Conservation (phyloP, 2,113 vertebrate genomes). For the Melierax canorus region DNA sequence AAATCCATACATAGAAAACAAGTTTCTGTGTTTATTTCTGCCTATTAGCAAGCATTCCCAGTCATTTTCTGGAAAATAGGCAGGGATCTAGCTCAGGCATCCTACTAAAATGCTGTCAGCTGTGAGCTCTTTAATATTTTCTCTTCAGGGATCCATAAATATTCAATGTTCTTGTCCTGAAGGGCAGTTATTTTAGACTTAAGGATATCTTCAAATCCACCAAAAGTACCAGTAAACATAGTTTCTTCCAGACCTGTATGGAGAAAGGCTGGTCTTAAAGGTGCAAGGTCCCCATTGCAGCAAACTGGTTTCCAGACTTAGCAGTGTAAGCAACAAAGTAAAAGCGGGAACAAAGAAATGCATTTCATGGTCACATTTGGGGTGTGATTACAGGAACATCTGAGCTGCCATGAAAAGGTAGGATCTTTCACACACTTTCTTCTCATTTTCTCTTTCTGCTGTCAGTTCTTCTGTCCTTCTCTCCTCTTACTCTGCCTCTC, state of each 20-base stretch:
- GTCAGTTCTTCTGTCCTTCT: background rate
- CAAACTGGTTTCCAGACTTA: background rate
- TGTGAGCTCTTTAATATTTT: background rate
- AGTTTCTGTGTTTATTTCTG: background rate
- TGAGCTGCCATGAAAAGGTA: background rate
- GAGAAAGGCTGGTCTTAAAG: background rate
- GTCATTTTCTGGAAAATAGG: background rate
- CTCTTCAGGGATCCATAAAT: background rate
- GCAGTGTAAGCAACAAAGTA: background rate
- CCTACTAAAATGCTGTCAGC: conserved; percentile 1
- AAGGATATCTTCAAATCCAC: background rate
- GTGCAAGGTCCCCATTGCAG: accelerated
- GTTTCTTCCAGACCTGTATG: background rate
- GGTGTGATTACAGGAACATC: background rate
- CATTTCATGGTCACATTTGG: background rate
- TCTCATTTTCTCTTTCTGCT: background rate
- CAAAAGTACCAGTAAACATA: background rate
- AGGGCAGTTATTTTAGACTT: background rate
- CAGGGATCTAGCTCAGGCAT: background rate
- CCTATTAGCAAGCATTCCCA: background rate
- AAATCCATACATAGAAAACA: background rate
- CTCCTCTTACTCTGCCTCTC: background rate
- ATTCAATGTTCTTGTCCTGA: conserved; percentile 1
- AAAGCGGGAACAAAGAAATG: background rate
- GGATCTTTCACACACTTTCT: background rate